Percentiles rank a stretch among this genome's conserved stretches.
phyloP scores from a whole-genome alignment of 2,113 vertebrate genomes.

The Myotis brandtii region DNA sequence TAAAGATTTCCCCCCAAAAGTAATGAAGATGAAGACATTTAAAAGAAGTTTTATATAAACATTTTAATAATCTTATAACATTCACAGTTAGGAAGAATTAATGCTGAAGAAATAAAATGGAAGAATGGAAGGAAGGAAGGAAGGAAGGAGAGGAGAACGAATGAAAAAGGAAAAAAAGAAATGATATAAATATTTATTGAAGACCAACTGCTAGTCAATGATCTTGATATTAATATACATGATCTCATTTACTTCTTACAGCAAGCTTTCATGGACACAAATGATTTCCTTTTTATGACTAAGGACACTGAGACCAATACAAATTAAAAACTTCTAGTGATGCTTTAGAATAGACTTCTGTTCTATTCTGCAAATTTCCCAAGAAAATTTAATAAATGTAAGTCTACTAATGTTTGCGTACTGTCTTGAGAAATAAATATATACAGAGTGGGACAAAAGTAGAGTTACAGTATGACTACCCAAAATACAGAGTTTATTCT shows the following conservation, averaged over 20 bases:
- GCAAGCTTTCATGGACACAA: background rate
- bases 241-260: background rate
- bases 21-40: background rate
- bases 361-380: conserved; percentile 1
- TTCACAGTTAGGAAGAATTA: background rate
- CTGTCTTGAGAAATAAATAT: background rate
- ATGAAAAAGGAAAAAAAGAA: background rate
- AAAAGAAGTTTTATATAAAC: background rate
- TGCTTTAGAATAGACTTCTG: background rate
- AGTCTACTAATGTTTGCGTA: background rate
- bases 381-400: conserved; percentile 25
- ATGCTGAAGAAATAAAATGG: background rate
- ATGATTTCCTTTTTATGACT: background rate
- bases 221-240: background rate
- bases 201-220: background rate
- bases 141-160: background rate
- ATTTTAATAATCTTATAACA: background rate
- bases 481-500: background rate
- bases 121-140: background rate
- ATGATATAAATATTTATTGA: background rate
- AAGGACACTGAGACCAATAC: background rate
- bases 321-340: background rate
- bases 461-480: background rate
- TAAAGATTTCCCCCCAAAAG: background rate
- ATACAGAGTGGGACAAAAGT: background rate